phyloP scores from a whole-genome alignment of 2,888 invertebrate species.

The Drosophila mettleri region DNA sequence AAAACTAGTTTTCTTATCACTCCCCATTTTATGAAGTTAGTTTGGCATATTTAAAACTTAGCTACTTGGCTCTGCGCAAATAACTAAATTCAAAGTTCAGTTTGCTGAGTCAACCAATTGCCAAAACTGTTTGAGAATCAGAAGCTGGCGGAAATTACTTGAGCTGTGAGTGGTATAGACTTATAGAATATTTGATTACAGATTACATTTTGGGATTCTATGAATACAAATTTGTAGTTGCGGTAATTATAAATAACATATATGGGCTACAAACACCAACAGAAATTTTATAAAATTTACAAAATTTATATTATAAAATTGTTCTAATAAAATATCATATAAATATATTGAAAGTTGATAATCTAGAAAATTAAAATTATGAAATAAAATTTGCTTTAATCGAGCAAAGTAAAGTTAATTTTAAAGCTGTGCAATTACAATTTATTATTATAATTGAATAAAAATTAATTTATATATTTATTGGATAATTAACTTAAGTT shows the following conservation, averaged over 20 bases:
- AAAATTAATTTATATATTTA: too few relatives aligned
- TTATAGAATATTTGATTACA: background rate
- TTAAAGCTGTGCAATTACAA: background rate
- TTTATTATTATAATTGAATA: too few relatives aligned
- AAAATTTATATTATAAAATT: too few relatives aligned
- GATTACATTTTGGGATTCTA: background rate
- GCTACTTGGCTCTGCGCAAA: background rate
- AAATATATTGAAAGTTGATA: too few relatives aligned
- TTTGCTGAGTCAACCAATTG: background rate
- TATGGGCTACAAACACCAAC: background rate
- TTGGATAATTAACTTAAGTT: too few relatives aligned
- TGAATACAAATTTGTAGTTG: background rate
- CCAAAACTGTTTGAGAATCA: conserved; percentile 1
- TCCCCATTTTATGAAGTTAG: background rate
- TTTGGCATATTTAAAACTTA: background rate
- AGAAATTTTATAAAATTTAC: background rate
- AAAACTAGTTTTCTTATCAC: conserved; percentile 11
- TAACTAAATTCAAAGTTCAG: background rate
- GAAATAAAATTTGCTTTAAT: background rate
- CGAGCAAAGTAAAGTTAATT: background rate
- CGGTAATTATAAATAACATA: background rate
- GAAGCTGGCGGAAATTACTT: background rate
- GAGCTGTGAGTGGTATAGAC: too few relatives aligned
- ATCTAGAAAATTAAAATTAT: background rate
- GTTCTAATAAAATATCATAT: too few relatives aligned